Evolutionary conservation across 2,113 vertebrate genomes (phyloP), one percentile per base, ranked within the genome.

Genomic region (Hippocampus barbouri): DNA sequence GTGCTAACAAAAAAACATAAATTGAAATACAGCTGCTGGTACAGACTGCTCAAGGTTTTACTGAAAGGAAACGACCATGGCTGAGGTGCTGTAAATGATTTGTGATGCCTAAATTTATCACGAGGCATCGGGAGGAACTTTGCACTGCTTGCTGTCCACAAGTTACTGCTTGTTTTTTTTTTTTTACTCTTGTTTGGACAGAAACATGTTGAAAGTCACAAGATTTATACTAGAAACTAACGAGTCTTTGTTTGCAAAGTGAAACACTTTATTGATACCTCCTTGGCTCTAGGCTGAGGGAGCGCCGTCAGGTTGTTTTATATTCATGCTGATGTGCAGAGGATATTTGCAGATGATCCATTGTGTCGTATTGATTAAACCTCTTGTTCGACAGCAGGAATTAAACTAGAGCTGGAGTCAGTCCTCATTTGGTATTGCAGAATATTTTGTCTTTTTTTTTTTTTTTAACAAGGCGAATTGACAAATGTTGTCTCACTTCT

Each of bases 11-110:
- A 61, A 38, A 56, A 54, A 43, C 43, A 27, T 61, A 34, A 69
- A 43, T 59, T 70, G 38, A 68, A 38, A 23, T 57, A 54, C 3
- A 69, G 43, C 49, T 60, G 49, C 12, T 34, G 59, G 45, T 59
- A 27, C 43, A 9, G 12, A 66, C 64, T 20, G 64, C 25, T 66
- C 64, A 66, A 47, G 41, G 41, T 66, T 66, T 47, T 45, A 66
- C 7, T 27, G 25, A 66, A 27, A 38, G 23, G 16, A 41, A 65
- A 43, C 51, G 34, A 10, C 68, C 25, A 49, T 30, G 43, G 14
- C 15, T 16, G 9, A 61, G 5, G 34, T 40, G 16, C 25, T 61
- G 38, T 67, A 64, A 72, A 56, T 68, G 12, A 68, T 30, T 30
- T 25, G 51, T 23, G 45, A 66, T 66, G 41, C 43, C 64, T 8